Percentiles rank a stretch among this genome's conserved stretches.
These are phyloP conservation scores for Rhyacophila evoluta DNA, from an alignment of 2,888 invertebrate species.

Conservation along the genomic window DNA sequence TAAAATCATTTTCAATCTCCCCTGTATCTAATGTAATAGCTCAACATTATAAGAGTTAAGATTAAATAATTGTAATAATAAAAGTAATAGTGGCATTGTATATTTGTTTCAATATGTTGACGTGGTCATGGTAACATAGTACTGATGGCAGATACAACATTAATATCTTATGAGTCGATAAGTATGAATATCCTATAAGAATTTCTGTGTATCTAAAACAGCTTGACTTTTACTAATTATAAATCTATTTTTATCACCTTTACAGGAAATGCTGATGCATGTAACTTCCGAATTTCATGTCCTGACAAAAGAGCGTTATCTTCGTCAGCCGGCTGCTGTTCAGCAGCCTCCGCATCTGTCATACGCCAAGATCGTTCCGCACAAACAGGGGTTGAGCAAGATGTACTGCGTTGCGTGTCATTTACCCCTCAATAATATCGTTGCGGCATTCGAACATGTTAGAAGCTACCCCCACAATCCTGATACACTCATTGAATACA, in stretches of 20 bases:
- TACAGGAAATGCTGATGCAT: background rate
- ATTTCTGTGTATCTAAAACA: too few relatives aligned
- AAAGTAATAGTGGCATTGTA: too few relatives aligned
- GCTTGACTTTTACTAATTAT: too few relatives aligned
- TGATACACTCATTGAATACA: constrained; percentile 26
- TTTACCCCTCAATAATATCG: constrained; percentile 31
- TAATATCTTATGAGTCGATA: too few relatives aligned
- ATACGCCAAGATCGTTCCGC: constrained; percentile 36
- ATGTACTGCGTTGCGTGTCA: constrained; percentile 46
- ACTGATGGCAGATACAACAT: too few relatives aligned
- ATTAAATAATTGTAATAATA: too few relatives aligned
- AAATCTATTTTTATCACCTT: background rate
- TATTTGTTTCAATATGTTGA: too few relatives aligned
- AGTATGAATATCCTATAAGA: too few relatives aligned
- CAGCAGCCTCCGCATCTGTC: constrained; percentile 16
- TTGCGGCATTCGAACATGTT: constrained; percentile 44
- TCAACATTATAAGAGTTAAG: too few relatives aligned
- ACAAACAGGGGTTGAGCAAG: constrained; percentile 37
- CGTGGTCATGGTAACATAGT: too few relatives aligned
- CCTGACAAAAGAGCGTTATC: background rate
- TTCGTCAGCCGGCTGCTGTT: background rate
- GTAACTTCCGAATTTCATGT: background rate
- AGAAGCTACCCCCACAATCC: constrained; percentile 28
- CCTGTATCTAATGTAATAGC: too few relatives aligned
- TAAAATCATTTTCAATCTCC: too few relatives aligned